Evolutionary conservation across 2,888 invertebrate species (phyloP).

Genomic region (Thymelicus sylvestris): DNA sequence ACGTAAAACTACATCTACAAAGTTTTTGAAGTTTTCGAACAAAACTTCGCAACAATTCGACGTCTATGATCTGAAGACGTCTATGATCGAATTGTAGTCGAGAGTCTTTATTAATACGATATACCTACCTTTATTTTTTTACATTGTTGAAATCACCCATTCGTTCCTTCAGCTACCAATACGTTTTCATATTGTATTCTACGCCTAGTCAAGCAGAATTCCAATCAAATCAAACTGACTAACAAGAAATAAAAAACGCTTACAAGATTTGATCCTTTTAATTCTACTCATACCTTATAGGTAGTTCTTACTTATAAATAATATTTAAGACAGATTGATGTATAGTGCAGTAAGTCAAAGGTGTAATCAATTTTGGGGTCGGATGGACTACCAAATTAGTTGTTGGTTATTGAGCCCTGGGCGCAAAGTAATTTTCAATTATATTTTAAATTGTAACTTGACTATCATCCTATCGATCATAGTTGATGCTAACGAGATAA

Average conservation of each 20-base stretch:
- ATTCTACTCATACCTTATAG: not conserved
- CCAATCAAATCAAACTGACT: not conserved
- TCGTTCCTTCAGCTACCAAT: too few relatives aligned
- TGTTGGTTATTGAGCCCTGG: slow-evolving; percentile 8
- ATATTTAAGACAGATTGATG: slow-evolving; percentile 15
- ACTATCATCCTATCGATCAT: not conserved
- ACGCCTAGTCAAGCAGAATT: not conserved
- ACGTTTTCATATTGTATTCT: too few relatives aligned
- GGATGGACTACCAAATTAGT: slow-evolving; percentile 21
- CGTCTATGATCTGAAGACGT: too few relatives aligned
- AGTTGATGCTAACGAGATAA: not conserved
- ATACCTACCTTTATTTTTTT: too few relatives aligned
- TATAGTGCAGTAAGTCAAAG: slow-evolving; percentile 22
- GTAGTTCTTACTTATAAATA: not conserved
- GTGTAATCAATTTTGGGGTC: slow-evolving; percentile 23
- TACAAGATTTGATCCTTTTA: not conserved
- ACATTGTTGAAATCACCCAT: too few relatives aligned
- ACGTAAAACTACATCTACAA: too few relatives aligned
- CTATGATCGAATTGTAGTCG: too few relatives aligned
- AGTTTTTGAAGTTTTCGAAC: too few relatives aligned
- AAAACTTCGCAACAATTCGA: too few relatives aligned
- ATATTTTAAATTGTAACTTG: not conserved
- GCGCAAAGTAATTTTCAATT: slow-evolving; percentile 21
- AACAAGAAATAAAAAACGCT: not conserved
- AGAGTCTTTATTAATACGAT: too few relatives aligned